Conservation (phyloP, 2,797 vertebrate genomes). For the Thamnophis elegans region DNA sequence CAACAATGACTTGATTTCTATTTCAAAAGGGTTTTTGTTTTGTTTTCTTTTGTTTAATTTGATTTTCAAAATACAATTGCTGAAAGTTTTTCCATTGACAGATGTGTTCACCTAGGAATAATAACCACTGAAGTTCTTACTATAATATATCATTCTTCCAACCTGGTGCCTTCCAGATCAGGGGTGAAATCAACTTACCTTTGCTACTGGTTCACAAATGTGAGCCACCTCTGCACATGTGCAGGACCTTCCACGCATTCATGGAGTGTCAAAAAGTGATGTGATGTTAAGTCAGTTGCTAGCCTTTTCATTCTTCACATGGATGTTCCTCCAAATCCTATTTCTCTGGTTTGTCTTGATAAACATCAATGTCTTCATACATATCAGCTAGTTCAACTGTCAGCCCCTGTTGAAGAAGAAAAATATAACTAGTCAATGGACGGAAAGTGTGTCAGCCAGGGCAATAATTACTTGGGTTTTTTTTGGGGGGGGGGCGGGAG, state of each 20-base stretch:
- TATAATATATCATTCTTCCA: not conserved
- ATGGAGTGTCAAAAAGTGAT: too few species aligned
- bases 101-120: not conserved
- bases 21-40: not conserved
- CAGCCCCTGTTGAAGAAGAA: conserved; percentile 68
- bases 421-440: not conserved
- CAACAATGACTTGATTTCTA: not conserved
- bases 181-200: too few species aligned
- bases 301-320: conserved; percentile 70
- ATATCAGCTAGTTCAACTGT: conserved; percentile 76
- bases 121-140: not conserved
- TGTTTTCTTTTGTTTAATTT: not conserved
- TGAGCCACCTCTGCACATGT: too few species aligned
- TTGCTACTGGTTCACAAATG: too few species aligned
- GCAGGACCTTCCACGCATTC: too few species aligned
- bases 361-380: conserved; percentile 78
- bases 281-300: rapidly evolving
- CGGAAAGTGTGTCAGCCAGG: not conserved
- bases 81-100: not conserved
- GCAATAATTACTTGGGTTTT: not conserved
- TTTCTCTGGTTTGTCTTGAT: conserved; percentile 73
- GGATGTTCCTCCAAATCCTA: conserved; percentile 77
- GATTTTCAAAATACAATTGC: not conserved
- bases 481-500: not conserved
- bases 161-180: not conserved